A percentile compares a stretch with the other conserved stretches of the same genome.
Conservation (phyloP, 2,888 invertebrate species). For the Xestoiulus laeticollis region DNA sequence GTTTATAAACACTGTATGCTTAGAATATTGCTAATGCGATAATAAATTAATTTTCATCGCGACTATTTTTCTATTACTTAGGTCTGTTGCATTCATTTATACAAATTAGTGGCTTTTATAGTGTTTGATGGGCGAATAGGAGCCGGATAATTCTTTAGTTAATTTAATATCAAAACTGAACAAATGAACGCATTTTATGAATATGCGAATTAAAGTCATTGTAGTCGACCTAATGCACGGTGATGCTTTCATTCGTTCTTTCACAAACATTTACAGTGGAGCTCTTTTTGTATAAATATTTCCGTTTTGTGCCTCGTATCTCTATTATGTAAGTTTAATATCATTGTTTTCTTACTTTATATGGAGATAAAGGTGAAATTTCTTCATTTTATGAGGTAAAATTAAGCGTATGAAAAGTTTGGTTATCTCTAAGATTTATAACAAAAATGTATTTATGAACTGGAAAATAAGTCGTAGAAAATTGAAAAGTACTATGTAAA, state of each 20-base stretch:
- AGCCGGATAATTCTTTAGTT: not conserved
- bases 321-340: not conserved
- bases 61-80: not conserved
- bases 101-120: constrained; percentile 31
- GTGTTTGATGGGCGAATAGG: not conserved
- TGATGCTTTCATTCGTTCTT: not conserved
- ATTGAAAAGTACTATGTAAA: too few relatives aligned
- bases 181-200: constrained; percentile 30
- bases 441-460: too few relatives aligned
- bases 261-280: not conserved
- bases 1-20: not conserved
- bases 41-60: not conserved
- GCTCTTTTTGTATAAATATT: not conserved
- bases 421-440: too few relatives aligned
- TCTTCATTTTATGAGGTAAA: not conserved
- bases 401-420: not conserved
- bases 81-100: constrained; percentile 9
- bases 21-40: not conserved
- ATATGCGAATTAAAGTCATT: constrained; percentile 20
- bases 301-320: not conserved
- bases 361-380: not conserved
- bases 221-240: not conserved
- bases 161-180: constrained; percentile 24
- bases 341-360: not conserved
- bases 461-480: too few relatives aligned